A percentile compares a stretch with the other conserved stretches of the same genome.
These are phyloP conservation scores for Ophion slaviceki DNA, from an alignment of 2,888 invertebrate genomes.

Conservation along the genomic window DNA sequence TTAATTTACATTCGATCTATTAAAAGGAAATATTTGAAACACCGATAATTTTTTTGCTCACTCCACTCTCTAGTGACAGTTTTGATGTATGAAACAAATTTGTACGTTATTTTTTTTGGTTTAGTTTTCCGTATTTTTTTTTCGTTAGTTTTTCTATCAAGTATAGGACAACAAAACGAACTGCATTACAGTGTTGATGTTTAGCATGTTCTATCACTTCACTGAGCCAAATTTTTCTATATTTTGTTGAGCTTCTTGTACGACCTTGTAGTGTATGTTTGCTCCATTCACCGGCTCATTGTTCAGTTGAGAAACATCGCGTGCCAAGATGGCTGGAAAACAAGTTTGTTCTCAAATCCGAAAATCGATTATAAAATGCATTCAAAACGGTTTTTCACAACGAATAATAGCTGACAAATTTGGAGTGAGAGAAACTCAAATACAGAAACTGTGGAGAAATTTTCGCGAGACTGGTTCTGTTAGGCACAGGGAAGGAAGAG, in stretches of 20 bases:
- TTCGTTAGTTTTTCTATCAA: neutral
- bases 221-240: constrained; percentile 1
- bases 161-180: constrained; percentile 11
- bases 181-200: neutral
- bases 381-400: constrained; percentile 3
- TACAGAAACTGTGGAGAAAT: neutral
- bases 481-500: neutral
- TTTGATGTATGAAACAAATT: neutral
- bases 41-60: neutral
- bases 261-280: neutral
- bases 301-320: constrained; percentile 4
- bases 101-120: neutral
- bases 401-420: constrained; percentile 4
- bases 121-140: neutral
- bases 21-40: too few relatives aligned
- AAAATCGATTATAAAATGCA: constrained; percentile 6
- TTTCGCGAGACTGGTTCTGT: neutral
- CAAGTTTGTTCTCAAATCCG: neutral
- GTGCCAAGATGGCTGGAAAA: neutral
- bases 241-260: neutral
- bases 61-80: neutral
- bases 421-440: neutral
- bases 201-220: neutral
- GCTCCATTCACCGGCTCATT: constrained; percentile 1
- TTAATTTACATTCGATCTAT: too few relatives aligned